These are phyloP conservation scores for Zaprionus gabonicus DNA, from an alignment of 1,140 invertebrate species.

Conservation along the genomic window DNA sequence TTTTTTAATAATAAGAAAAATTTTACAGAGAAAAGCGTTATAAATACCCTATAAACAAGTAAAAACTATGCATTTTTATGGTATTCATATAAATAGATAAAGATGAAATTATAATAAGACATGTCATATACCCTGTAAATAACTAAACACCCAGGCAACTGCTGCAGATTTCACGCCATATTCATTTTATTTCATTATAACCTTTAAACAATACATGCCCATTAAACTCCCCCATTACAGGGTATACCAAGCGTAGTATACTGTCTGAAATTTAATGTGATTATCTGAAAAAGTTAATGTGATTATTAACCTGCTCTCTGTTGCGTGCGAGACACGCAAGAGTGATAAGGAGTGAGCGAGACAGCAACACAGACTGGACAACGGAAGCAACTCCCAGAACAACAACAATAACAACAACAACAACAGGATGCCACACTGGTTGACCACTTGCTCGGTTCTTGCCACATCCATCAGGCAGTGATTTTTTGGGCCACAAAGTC, in stretches of 20 bases:
- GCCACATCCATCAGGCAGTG: slow-evolving; percentile 50
- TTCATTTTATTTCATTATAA: not conserved
- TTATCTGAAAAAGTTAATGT: slow-evolving; percentile 78
- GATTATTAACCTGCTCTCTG: slow-evolving; percentile 62
- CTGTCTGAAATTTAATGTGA: slow-evolving; percentile 72
- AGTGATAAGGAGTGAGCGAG: not conserved
- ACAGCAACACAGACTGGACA: not conserved
- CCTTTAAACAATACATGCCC: not conserved
- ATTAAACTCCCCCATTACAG: not conserved
- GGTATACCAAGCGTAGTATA: slow-evolving; percentile 19
- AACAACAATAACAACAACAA: not conserved
- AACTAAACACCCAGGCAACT: no score
- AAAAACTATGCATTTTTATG: not conserved
- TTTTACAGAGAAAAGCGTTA: no score
- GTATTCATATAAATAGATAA: no score
- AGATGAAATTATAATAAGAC: not conserved
- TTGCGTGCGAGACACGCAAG: slow-evolving; percentile 41
- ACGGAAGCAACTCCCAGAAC: not conserved
- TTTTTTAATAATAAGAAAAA: no score
- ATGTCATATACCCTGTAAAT: not conserved
- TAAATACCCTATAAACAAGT: not conserved
- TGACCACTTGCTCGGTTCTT: slow-evolving; percentile 18
- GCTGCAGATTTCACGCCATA: not conserved
- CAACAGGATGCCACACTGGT: slow-evolving; percentile 22
- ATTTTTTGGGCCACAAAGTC: slow-evolving; percentile 46